Evolutionary conservation across 2,113 vertebrate genomes (phyloP).

Genomic region (Malurus elegans): DNA sequence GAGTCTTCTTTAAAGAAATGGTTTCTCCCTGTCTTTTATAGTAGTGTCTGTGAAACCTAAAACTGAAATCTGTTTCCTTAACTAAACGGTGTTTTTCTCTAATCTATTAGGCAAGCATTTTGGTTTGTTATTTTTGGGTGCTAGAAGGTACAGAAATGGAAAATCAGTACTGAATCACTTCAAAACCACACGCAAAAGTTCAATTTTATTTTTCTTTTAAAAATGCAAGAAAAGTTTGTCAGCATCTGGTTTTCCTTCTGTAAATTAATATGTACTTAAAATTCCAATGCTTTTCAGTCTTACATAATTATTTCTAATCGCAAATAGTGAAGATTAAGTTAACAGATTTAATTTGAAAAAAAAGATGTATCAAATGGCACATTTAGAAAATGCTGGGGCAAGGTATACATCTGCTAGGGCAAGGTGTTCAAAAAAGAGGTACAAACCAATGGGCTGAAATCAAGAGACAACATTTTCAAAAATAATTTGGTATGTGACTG

Average conservation of each 20-base stretch:
- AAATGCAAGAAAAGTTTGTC: neutral
- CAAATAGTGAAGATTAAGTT: neutral
- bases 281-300: neutral
- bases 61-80: neutral
- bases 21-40: neutral
- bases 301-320: neutral
- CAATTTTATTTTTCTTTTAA: neutral
- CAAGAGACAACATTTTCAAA: neutral
- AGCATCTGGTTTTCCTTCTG: neutral
- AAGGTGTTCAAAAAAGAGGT: neutral
- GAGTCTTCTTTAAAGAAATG: neutral
- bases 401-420: neutral
- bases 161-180: neutral
- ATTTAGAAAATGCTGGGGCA: neutral
- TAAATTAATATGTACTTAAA: neutral
- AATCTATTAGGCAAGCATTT: neutral
- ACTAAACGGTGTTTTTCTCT: neutral
- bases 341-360: neutral
- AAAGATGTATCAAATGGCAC: fast-evolving
- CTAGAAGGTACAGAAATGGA: neutral
- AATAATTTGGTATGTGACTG: neutral
- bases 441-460: neutral
- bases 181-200: neutral
- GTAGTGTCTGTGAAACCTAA: neutral
- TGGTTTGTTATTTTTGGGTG: slow-evolving; percentile 19